phyloP scores from a whole-genome alignment of 2,113 vertebrate genomes.

The Pholis gunnellus region DNA sequence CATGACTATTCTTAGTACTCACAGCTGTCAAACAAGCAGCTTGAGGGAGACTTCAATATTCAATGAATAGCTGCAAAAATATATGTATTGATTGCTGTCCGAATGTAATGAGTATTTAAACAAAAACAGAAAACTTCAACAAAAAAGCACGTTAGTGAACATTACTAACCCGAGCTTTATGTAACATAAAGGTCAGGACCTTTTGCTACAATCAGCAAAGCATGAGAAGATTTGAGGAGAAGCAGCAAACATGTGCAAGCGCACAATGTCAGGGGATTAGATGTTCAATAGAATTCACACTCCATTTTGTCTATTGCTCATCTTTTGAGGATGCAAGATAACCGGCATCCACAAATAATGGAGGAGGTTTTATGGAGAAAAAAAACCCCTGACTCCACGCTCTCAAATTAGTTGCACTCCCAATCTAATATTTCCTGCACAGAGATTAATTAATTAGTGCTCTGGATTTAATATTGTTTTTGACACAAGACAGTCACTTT shows the following conservation, averaged over 20 bases:
- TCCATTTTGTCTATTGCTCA: constrained; percentile 17
- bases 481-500: background rate
- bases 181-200: constrained; percentile 12
- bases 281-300: constrained; percentile 4
- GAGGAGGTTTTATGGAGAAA: background rate
- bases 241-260: constrained; percentile 13
- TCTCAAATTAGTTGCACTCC: background rate
- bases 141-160: background rate
- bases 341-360: constrained; percentile 6
- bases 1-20: background rate
- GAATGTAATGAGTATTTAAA: background rate
- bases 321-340: constrained; percentile 20
- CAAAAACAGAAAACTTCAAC: background rate
- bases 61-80: background rate
- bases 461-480: background rate
- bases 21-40: background rate
- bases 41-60: background rate
- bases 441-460: background rate
- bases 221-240: constrained; percentile 19
- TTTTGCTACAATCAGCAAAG: background rate
- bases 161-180: background rate
- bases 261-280: constrained; percentile 3
- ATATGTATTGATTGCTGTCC: background rate
- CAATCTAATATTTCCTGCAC: background rate
- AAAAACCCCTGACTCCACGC: fast-evolving